Evolutionary conservation across 2,797 vertebrate genomes (phyloP).

Genomic region (Acomys russatus): DNA sequence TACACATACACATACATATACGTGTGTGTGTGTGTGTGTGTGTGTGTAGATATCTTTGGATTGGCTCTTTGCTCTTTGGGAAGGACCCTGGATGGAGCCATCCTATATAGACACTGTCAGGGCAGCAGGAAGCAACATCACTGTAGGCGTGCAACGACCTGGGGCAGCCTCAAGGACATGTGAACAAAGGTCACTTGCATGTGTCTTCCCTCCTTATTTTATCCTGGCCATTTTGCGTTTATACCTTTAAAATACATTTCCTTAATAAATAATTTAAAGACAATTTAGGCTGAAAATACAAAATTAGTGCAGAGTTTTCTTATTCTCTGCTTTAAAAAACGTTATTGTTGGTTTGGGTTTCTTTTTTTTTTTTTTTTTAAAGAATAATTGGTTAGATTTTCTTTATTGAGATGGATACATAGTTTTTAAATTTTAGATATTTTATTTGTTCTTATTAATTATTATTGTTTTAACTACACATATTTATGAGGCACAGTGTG

Average conservation of each 20-base stretch:
- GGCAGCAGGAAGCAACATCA: background rate
- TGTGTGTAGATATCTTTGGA: no score
- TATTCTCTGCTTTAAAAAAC: background rate
- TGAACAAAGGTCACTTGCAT: background rate
- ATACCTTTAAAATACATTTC: background rate
- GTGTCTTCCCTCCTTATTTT: background rate
- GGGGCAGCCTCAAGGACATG: background rate
- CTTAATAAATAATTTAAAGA: background rate
- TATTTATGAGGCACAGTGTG: background rate
- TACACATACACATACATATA: no score
- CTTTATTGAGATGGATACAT: background rate
- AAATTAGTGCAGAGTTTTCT: background rate
- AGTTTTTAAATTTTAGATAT: background rate
- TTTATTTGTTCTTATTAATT: background rate
- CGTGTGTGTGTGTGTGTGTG: no score
- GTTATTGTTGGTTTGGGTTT: background rate
- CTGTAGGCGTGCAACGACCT: background rate
- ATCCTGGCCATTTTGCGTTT: background rate
- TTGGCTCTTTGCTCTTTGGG: background rate
- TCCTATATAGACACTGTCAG: background rate
- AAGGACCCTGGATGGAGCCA: accelerated
- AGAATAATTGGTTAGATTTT: background rate
- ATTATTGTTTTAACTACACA: background rate
- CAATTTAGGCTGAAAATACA: background rate
- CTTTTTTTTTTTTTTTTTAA: background rate